Base-by-base conservation (phyloP, 2,113 vertebrate species). In the Canis aureus region DNA sequence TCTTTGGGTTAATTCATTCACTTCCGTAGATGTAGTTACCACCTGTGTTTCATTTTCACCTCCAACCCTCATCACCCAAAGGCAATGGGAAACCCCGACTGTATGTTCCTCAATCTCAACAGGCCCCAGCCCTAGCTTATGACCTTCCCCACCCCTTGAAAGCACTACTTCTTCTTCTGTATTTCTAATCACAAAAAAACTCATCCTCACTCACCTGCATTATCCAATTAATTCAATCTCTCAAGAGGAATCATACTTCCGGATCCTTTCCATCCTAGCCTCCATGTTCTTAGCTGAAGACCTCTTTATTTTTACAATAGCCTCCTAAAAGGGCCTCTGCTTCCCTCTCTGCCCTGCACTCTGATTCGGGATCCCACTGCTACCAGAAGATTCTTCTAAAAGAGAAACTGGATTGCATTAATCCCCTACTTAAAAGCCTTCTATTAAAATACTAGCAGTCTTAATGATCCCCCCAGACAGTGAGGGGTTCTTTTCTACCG, bases 231-330 rank as follows among this genome's bases (percentile, higher is more conserved):
- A 43, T 60, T 86, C 10, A 76, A n/a, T 51, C 29, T 69, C 74
- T 20, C 29, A 1, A 43, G n/a, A 15, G 1, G 20, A 74, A 76
- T 27, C 29, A 29, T 1, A 4, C 29, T 29, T 27, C 67, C 74
- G 16, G 5, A 1, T n/a, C 43, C 83, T 67, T n/a, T 67, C 66
- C 25, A 69, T 23, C 22, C 38, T 32, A 53, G 71, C 55, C 82
- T 43, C 66, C 27, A 15, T 0, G 0, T 57, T 49, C 57, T 83
- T n/a, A 13, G 16, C 9, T 2, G 0, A 51, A 38, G 19, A 35
- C 22, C 0, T 66, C 23, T 82, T 89, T 62, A 82, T 32, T 22
- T 62, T 90, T 27, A 64, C 1, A 51, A 53, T 23, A 88, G 59
- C 11, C 32, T 82, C 81, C 53, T 35, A 35, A 3, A 0, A 51